Percentiles rank a stretch among this genome's conserved stretches.
Conservation (phyloP, 2,113 vertebrate genomes). For the Circaetus gallicus region DNA sequence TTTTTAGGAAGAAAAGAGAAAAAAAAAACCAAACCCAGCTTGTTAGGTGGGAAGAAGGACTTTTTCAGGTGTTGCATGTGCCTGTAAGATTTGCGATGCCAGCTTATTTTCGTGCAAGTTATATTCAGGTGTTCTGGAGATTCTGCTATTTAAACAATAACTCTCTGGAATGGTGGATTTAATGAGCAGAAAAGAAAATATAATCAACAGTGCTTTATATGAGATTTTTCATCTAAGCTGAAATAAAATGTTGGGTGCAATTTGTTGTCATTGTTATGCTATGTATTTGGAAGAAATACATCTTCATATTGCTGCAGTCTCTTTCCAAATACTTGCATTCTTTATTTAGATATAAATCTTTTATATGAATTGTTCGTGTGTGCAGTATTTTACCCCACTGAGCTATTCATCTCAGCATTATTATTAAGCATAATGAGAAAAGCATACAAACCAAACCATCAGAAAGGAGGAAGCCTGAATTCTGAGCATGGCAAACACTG, state of each 20-base stretch:
- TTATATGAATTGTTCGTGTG: constrained; percentile 4
- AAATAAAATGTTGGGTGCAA: constrained; percentile 20
- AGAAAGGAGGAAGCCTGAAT: background rate
- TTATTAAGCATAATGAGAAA: constrained; percentile 27
- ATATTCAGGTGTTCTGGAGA: background rate
- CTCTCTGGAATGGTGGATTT: background rate
- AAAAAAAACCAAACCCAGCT: background rate
- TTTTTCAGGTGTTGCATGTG: background rate
- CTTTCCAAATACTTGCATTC: background rate
- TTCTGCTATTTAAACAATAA: constrained; percentile 3
- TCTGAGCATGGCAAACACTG: background rate
- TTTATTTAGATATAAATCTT: constrained; percentile 32
- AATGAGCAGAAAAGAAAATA: constrained; percentile 32
- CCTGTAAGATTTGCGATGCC: background rate
- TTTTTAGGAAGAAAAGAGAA: background rate
- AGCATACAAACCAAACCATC: background rate
- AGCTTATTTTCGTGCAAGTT: background rate
- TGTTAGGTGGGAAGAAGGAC: background rate
- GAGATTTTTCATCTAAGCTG: constrained; percentile 1
- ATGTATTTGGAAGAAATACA: constrained; percentile 8
- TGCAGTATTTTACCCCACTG: background rate
- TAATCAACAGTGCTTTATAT: background rate
- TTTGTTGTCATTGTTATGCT: constrained; percentile 18
- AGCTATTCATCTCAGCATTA: background rate
- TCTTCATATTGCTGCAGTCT: constrained; percentile 25